Evolutionary conservation across 2,888 invertebrate genomes (phyloP).

Genomic region (Melieria crassipennis): DNA sequence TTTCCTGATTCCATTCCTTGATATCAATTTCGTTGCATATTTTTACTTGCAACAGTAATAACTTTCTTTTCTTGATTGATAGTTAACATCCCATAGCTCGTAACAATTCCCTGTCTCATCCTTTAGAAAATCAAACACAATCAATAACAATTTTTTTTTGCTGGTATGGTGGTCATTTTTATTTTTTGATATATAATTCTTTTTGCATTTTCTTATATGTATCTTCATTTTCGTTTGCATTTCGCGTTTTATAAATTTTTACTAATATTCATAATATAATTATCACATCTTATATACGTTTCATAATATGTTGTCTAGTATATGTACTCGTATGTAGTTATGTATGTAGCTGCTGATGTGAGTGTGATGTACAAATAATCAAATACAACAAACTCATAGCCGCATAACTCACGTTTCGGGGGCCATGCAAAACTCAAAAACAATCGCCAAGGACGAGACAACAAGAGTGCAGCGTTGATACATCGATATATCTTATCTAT

Average conservation of each 20-base stretch:
- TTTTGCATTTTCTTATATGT: conserved; percentile 19
- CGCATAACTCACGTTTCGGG: no score
- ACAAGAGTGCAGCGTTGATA: no score
- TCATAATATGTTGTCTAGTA: conserved; percentile 39
- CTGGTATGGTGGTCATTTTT: conserved; percentile 54
- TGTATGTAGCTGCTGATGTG: not conserved
- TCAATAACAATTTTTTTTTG: conserved; percentile 8
- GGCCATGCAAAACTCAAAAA: no score
- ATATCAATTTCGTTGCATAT: no score
- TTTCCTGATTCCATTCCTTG: no score
- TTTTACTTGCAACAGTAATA: no score
- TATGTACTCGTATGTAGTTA: conserved; percentile 20
- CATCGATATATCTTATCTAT: no score
- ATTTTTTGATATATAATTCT: conserved; percentile 25
- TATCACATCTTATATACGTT: conserved; percentile 47
- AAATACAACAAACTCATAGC: not conserved
- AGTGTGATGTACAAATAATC: conserved; percentile 10
- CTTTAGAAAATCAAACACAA: no score
- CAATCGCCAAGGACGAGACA: no score
- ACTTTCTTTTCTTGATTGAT: no score
- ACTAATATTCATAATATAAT: conserved; percentile 39
- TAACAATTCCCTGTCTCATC: no score
- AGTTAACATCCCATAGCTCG: no score
- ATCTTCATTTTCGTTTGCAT: conserved; percentile 27
- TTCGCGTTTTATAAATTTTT: conserved; percentile 27